phyloP scores from a whole-genome alignment of 2,888 invertebrate genomes.

The Invenusta paracnida region DNA sequence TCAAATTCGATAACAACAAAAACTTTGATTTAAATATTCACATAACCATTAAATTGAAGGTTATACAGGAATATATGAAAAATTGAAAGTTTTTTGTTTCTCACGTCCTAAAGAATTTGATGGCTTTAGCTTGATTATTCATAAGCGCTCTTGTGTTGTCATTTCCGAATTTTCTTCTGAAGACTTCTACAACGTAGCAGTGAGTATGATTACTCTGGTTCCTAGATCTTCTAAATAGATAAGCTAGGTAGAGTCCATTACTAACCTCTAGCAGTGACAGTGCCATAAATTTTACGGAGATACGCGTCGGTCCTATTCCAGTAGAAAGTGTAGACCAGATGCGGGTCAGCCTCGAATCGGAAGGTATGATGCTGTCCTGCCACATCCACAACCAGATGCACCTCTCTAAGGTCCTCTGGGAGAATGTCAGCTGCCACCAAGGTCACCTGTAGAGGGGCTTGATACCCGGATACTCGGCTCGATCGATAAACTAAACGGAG shows the following conservation, averaged over 20 bases:
- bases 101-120: too few species aligned
- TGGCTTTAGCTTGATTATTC: too few species aligned
- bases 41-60: too few species aligned
- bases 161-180: too few species aligned
- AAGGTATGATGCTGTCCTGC: conserved; percentile 86
- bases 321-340: conserved; percentile 86
- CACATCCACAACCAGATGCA: conserved; percentile 81
- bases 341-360: conserved; percentile 90
- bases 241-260: background rate
- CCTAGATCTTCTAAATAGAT: too few species aligned
- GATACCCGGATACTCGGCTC: conserved; percentile 85
- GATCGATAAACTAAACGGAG: conserved; percentile 90
- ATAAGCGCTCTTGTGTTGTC: too few species aligned
- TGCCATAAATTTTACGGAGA: conserved; percentile 93
- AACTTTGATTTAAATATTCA: too few species aligned
- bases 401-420: conserved; percentile 60
- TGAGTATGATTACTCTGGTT: too few species aligned
- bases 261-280: conserved; percentile 84
- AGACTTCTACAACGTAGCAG: too few species aligned
- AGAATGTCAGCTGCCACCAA: conserved; percentile 49
- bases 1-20: too few species aligned
- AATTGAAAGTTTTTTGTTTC: too few species aligned
- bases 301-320: conserved; percentile 98
- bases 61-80: too few species aligned
- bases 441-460: conserved; percentile 75